Evolutionary conservation across 2,113 vertebrate species (phyloP).

Genomic region (Catharus minimus): DNA sequence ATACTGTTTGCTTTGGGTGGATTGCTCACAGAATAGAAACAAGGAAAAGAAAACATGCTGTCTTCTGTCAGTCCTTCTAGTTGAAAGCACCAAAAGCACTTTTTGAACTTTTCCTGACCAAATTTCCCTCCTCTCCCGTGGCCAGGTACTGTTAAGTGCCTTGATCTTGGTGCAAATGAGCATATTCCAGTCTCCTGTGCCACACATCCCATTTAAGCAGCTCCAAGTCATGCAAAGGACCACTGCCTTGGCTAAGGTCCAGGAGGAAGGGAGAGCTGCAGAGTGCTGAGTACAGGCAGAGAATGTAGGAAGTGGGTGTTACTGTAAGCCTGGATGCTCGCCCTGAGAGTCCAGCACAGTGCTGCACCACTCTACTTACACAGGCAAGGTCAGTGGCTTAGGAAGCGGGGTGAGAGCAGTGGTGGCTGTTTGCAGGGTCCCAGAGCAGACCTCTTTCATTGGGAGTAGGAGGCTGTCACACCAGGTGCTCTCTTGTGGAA

Average conservation of each 20-base stretch:
- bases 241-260: rapidly evolving
- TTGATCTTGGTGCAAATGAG: not conserved
- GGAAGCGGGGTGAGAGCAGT: not conserved
- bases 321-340: rapidly evolving
- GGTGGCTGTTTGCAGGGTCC: not conserved
- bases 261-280: no score
- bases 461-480: no score
- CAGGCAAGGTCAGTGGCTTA: rapidly evolving
- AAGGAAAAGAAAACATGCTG: not conserved
- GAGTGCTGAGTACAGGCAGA: no score
- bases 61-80: not conserved
- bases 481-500: not conserved
- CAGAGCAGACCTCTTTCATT: not conserved
- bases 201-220: rapidly evolving
- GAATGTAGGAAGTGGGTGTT: not conserved
- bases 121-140: not conserved
- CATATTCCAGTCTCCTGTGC: no score
- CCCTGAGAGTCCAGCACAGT: not conserved
- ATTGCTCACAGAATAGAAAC: not conserved
- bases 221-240: rapidly evolving
- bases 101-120: not conserved
- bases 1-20: not conserved
- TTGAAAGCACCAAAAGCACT: not conserved
- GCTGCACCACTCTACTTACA: not conserved
- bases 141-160: no score